These are phyloP conservation scores for Oophaga sylvatica DNA, from an alignment of 2,797 vertebrate species.

Conservation along the genomic window DNA sequence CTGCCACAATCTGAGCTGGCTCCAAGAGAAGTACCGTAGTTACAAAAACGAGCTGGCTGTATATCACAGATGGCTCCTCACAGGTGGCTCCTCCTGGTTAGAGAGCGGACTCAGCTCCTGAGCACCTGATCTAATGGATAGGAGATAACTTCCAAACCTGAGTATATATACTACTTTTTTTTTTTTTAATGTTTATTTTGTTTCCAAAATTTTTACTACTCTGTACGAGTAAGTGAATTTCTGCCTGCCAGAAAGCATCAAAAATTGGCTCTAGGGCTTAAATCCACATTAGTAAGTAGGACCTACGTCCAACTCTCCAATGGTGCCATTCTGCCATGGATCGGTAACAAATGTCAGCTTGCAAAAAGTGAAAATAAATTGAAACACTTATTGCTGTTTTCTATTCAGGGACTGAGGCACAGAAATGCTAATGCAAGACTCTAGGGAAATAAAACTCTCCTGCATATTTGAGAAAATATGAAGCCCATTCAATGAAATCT, in stretches of 20 bases:
- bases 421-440: slow-evolving; percentile 79
- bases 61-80: too few relatives aligned
- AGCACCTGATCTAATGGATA: too few relatives aligned
- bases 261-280: neutral
- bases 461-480: slow-evolving; percentile 82
- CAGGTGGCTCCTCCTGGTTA: too few relatives aligned
- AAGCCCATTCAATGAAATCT: slow-evolving; percentile 81
- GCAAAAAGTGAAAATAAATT: slow-evolving; percentile 76
- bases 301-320: neutral
- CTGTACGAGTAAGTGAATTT: neutral
- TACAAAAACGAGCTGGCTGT: too few relatives aligned
- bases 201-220: too few relatives aligned
- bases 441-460: slow-evolving; percentile 79
- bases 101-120: too few relatives aligned
- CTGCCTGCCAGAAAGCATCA: neutral
- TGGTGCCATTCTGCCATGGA: neutral
- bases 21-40: too few relatives aligned
- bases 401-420: slow-evolving; percentile 72
- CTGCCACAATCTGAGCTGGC: too few relatives aligned
- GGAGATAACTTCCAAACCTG: too few relatives aligned
- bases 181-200: too few relatives aligned
- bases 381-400: slow-evolving; percentile 77
- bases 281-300: neutral
- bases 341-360: neutral
- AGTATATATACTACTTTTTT: too few relatives aligned